These are phyloP conservation scores for Urocynchramus pylzowi DNA, from an alignment of 2,113 vertebrate genomes.

Conservation along the genomic window DNA sequence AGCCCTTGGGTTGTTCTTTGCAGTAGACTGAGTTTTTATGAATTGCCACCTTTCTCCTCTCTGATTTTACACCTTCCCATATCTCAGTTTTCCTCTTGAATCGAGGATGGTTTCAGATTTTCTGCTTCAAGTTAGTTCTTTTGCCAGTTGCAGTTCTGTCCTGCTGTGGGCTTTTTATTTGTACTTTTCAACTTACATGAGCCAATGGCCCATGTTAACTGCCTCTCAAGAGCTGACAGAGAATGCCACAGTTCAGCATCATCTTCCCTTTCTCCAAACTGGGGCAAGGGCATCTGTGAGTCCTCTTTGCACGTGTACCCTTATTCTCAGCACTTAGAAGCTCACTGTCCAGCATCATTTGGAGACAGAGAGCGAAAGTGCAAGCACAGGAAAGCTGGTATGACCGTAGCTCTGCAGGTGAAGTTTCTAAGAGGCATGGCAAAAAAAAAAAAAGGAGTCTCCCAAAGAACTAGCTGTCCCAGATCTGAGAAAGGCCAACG, in stretches of 20 bases:
- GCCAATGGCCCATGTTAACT: neutral
- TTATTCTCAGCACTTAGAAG: neutral
- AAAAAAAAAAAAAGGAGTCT: neutral
- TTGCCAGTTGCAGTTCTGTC: neutral
- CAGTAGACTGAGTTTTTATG: neutral
- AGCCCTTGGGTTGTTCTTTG: neutral
- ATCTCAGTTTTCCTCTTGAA: neutral
- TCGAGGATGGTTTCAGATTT: neutral
- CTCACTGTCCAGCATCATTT: neutral
- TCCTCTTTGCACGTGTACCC: neutral
- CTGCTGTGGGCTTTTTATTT: neutral
- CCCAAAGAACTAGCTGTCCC: neutral
- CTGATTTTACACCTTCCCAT: neutral
- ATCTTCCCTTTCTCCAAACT: neutral
- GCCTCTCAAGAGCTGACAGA: neutral
- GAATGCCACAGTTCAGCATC: neutral
- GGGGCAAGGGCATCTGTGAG: neutral
- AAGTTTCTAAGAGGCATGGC: neutral
- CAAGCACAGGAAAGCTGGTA: neutral
- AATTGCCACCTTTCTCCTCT: neutral
- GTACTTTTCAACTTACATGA: neutral
- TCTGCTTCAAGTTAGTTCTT: neutral
- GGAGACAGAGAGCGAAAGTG: neutral
- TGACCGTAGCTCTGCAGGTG: accelerated
- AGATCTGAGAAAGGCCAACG: neutral